A percentile compares a stretch with the other conserved stretches of the same genome.
phyloP scores from a whole-genome alignment of 2,888 invertebrate genomes.

The Mylabris sibirica region DNA sequence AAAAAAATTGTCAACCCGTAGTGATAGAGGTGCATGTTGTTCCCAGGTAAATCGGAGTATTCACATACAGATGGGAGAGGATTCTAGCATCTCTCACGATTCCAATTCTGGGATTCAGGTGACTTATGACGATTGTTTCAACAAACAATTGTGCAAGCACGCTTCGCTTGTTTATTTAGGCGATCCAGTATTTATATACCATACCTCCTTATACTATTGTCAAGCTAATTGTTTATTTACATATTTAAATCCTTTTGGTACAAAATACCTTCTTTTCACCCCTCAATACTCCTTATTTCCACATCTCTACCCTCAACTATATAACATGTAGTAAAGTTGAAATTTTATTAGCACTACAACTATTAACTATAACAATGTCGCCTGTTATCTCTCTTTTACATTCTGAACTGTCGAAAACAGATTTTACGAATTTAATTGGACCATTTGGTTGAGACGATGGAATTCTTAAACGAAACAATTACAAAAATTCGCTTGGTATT shows the following conservation, averaged over 20 bases:
- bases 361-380: background rate
- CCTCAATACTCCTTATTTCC: too few species aligned
- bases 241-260: conserved; percentile 36
- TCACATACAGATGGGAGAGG: conserved; percentile 20
- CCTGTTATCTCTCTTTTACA: background rate
- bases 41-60: conserved; percentile 12
- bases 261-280: background rate
- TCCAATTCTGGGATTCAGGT: conserved; percentile 53
- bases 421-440: background rate
- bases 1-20: conserved; percentile 55
- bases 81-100: conserved; percentile 49
- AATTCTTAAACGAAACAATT: background rate
- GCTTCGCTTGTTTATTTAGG: conserved; percentile 52
- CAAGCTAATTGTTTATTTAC: conserved; percentile 53
- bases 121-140: conserved; percentile 59
- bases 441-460: background rate
- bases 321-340: background rate
- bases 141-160: conserved; percentile 54
- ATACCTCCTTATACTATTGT: conserved; percentile 47
- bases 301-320: background rate
- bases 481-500: conserved; percentile 9
- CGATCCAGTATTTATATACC: conserved; percentile 45
- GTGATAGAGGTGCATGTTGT: conserved; percentile 8
- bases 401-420: background rate
- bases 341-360: background rate